Percentiles rank a stretch among this genome's conserved stretches.
Evolutionary conservation across 1,140 invertebrate genomes (phyloP).

Genomic region (Helicoverpa armigera): DNA sequence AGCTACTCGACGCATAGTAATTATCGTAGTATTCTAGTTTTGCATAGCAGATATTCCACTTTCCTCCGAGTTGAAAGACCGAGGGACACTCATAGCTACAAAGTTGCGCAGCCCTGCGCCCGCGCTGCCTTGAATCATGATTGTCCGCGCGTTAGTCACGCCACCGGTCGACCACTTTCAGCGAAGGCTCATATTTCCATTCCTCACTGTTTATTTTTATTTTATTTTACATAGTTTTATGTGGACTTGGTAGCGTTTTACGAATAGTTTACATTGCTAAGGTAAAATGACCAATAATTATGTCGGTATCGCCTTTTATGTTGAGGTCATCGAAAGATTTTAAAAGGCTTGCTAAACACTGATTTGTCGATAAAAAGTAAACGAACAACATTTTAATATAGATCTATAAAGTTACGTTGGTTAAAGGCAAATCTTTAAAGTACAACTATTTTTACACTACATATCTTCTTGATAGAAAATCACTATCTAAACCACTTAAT

Average conservation of each 20-base stretch:
- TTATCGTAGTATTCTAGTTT: neutral
- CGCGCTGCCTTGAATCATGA: slow-evolving; percentile 71
- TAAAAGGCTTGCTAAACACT: neutral
- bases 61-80: slow-evolving; percentile 56
- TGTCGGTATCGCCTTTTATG: neutral
- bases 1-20: neutral
- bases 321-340: neutral
- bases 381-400: neutral
- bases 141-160: slow-evolving; percentile 71
- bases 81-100: slow-evolving; percentile 34
- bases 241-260: slow-evolving; percentile 4
- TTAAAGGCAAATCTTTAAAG: neutral
- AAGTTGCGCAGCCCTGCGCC: slow-evolving; percentile 50
- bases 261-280: slow-evolving; percentile 6
- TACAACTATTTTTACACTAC: neutral
- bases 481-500: slow-evolving; percentile 13
- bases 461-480: slow-evolving; percentile 14
- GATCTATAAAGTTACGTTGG: too few relatives aligned
- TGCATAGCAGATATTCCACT: slow-evolving; percentile 38
- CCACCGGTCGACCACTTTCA: slow-evolving; percentile 48
- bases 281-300: neutral
- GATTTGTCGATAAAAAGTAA: neutral
- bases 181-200: slow-evolving; percentile 40
- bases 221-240: slow-evolving; percentile 40
- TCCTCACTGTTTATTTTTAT: slow-evolving; percentile 33